A percentile compares a stretch with the other conserved stretches of the same genome.
Evolutionary conservation across 1,140 invertebrate species (phyloP).

Genomic region (Leptonema lineaticorne): DNA sequence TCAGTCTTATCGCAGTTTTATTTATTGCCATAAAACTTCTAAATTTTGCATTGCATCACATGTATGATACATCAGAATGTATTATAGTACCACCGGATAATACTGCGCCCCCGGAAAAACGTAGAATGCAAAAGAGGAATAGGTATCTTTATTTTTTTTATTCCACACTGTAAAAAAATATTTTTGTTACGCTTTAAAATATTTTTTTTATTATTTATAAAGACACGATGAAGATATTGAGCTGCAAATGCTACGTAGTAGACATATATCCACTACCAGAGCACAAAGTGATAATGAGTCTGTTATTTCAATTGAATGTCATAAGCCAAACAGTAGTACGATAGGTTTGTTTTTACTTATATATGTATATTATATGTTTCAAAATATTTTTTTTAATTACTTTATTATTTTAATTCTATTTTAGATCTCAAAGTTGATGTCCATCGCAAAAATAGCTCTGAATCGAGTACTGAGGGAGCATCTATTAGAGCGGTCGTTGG

Average conservation of each 20-base stretch:
- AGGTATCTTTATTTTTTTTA: too few relatives aligned
- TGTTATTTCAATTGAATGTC: constrained; percentile 63
- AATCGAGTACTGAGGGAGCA: constrained; percentile 61
- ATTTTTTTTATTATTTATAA: constrained; percentile 39
- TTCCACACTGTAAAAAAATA: too few relatives aligned
- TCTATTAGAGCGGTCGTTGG: constrained; percentile 4
- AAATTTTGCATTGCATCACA: constrained; percentile 89
- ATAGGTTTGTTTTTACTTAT: constrained; percentile 58
- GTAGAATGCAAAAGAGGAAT: constrained; percentile 35
- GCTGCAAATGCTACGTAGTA: constrained; percentile 68
- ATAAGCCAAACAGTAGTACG: constrained; percentile 64
- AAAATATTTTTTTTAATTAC: background rate
- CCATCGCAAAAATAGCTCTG: constrained; percentile 87
- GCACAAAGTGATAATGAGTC: constrained; percentile 58
- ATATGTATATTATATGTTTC: constrained; percentile 27
- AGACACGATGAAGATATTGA: constrained; percentile 81
- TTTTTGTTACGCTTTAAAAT: too few relatives aligned
- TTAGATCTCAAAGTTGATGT: constrained; percentile 88
- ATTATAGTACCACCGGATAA: constrained; percentile 55
- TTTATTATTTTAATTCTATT: constrained; percentile 38
- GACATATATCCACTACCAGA: constrained; percentile 45
- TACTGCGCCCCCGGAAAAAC: constrained; percentile 36
- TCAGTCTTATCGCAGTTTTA: constrained; percentile 74
- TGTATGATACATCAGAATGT: constrained; percentile 94
- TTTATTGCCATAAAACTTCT: constrained; percentile 84